phyloP scores from a whole-genome alignment of 1,140 invertebrate genomes.

The Drosophila truncata region DNA sequence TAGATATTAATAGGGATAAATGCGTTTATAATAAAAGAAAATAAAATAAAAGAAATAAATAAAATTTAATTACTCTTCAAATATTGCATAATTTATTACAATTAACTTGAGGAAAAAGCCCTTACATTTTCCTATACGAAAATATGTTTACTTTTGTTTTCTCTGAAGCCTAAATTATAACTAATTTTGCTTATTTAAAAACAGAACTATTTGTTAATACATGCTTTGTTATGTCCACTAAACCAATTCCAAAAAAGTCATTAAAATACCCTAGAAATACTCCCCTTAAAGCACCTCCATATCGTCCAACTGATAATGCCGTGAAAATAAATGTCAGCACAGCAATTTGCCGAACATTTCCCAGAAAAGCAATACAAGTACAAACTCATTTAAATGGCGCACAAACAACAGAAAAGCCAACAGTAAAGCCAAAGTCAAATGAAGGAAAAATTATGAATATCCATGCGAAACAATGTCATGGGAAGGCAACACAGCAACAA shows the following conservation, averaged over 20 bases:
- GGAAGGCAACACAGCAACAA: constrained; percentile 9
- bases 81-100: background rate
- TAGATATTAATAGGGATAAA: background rate
- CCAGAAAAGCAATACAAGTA: constrained; percentile 53
- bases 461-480: constrained; percentile 30
- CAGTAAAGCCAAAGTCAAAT: constrained; percentile 60
- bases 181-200: background rate
- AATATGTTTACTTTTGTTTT: background rate
- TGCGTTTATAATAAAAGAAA: background rate
- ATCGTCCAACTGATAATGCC: constrained; percentile 1
- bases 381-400: constrained; percentile 57
- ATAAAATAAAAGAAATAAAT: background rate
- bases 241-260: background rate
- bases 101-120: background rate
- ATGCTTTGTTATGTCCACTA: background rate
- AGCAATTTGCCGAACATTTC: constrained; percentile 39
- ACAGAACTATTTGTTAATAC: background rate
- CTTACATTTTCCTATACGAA: background rate
- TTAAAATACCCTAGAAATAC: background rate
- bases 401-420: constrained; percentile 25
- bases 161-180: background rate
- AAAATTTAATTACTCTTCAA: too few relatives aligned
- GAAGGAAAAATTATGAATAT: constrained; percentile 53
- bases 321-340: constrained; percentile 28
- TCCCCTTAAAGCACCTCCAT: background rate